Evolutionary conservation across 2,888 invertebrate species (phyloP).

Genomic region (Mimachlamys varia): DNA sequence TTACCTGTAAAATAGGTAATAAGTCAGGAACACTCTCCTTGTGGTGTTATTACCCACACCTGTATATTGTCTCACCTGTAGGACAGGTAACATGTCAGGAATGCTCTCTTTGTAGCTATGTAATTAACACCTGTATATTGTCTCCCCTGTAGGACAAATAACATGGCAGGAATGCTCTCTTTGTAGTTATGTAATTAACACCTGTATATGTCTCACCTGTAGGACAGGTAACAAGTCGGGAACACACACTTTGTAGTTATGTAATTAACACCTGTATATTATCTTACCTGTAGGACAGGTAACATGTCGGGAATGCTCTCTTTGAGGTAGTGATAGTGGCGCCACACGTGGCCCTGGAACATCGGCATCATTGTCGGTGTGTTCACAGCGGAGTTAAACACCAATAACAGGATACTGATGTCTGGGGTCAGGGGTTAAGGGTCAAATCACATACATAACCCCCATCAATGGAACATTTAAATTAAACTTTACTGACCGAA

Average conservation of each 20-base stretch:
- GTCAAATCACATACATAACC: background rate
- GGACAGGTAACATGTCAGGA: slow-evolving; percentile 92
- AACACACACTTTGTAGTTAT: slow-evolving; percentile 55
- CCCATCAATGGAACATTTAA: background rate
- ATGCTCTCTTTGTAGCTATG: slow-evolving; percentile 95
- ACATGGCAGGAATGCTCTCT: slow-evolving; percentile 88
- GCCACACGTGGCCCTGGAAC: background rate
- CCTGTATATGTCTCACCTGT: too few relatives aligned
- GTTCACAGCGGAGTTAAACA: slow-evolving; percentile 96
- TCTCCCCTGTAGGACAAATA: slow-evolving; percentile 86
- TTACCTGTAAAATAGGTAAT: background rate
- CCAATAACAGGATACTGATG: slow-evolving; percentile 94
- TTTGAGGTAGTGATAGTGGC: background rate
- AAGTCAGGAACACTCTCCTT: background rate
- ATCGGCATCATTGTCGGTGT: slow-evolving; percentile 91
- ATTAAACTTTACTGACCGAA: background rate
- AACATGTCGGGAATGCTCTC: background rate
- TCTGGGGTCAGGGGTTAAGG: slow-evolving; percentile 72
- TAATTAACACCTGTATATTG: slow-evolving; percentile 89
- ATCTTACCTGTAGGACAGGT: slow-evolving; percentile 18
- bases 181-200: background rate
- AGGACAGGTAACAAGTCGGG: too few relatives aligned
- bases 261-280: background rate
- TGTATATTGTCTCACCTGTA: slow-evolving; percentile 81
- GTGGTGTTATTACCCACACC: background rate